Conservation (phyloP, 2,888 invertebrate species). For the Fragum fragum region DNA sequence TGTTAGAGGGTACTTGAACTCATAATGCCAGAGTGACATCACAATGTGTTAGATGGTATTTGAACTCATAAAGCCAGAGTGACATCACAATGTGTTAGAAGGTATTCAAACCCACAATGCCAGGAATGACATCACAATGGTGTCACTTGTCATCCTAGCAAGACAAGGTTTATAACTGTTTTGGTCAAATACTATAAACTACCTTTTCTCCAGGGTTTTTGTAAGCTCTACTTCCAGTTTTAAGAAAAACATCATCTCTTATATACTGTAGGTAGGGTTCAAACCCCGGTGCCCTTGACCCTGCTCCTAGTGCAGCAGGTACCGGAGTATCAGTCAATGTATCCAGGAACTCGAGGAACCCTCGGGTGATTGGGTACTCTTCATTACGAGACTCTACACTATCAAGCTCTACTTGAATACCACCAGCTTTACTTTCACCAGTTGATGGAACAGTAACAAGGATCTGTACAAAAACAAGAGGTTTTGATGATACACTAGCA, state of each 20-base stretch:
- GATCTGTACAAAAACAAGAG: slow-evolving; percentile 68
- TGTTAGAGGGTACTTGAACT: too few species aligned
- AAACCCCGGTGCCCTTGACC: slow-evolving; percentile 93
- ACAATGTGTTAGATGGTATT: too few species aligned
- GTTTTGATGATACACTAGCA: too few species aligned
- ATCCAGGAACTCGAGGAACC: slow-evolving; percentile 92
- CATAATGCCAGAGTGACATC: too few species aligned
- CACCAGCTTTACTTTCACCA: slow-evolving; percentile 66
- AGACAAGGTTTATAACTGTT: too few species aligned
- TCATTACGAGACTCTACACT: slow-evolving; percentile 97
- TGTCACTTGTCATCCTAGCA: too few species aligned
- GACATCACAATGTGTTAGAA: too few species aligned
- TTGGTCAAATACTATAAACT: too few species aligned
- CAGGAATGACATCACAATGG: too few species aligned
- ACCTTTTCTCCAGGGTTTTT: slow-evolving; percentile 92
- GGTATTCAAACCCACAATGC: too few species aligned
- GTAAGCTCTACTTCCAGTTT: slow-evolving; percentile 93
- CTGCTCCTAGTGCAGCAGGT: slow-evolving; percentile 91
- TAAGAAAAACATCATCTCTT: slow-evolving; percentile 92
- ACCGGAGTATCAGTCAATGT: slow-evolving; percentile 89
- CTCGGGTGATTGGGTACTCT: slow-evolving; percentile 95
- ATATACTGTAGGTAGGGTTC: slow-evolving; percentile 96
- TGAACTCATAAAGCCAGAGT: too few species aligned
- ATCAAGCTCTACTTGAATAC: slow-evolving; percentile 92
- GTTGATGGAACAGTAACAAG: slow-evolving; percentile 74